These are phyloP conservation scores for Phoenicopterus ruber DNA, from an alignment of 2,113 vertebrate species.

Conservation along the genomic window DNA sequence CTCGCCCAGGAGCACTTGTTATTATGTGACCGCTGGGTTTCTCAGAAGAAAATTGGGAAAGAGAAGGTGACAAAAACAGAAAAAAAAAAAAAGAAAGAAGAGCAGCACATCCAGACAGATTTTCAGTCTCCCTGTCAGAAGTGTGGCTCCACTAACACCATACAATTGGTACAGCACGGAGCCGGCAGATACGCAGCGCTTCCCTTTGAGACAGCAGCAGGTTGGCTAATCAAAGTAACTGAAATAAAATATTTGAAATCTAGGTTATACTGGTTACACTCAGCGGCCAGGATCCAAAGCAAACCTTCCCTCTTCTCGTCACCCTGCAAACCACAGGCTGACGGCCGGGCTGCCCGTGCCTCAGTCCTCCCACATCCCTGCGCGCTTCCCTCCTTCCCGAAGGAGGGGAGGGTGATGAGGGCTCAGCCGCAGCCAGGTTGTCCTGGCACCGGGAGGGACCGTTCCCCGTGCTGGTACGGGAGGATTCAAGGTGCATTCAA, in stretches of 20 bases:
- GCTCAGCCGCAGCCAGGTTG: background rate
- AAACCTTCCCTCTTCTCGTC: background rate
- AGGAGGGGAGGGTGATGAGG: background rate
- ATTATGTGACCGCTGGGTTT: background rate
- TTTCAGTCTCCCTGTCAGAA: background rate
- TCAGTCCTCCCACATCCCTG: background rate
- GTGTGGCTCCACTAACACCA: background rate
- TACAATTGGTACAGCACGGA: no score
- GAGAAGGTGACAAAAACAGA: background rate
- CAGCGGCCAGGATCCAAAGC: background rate
- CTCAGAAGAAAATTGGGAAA: background rate
- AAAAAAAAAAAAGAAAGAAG: background rate
- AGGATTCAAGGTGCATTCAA: background rate
- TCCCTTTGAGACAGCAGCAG: background rate
- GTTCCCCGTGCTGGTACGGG: fast-evolving
- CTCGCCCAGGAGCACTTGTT: background rate
- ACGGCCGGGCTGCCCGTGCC: background rate
- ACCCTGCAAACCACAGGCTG: background rate
- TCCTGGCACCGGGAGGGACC: background rate
- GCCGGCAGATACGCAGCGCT: background rate
- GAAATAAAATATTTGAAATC: background rate
- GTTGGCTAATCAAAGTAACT: background rate
- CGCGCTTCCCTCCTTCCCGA: fast-evolving
- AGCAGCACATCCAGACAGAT: background rate
- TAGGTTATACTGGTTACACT: background rate